Evolutionary conservation across 2,113 vertebrate species (phyloP).

Genomic region (Apodemus sylvaticus): DNA sequence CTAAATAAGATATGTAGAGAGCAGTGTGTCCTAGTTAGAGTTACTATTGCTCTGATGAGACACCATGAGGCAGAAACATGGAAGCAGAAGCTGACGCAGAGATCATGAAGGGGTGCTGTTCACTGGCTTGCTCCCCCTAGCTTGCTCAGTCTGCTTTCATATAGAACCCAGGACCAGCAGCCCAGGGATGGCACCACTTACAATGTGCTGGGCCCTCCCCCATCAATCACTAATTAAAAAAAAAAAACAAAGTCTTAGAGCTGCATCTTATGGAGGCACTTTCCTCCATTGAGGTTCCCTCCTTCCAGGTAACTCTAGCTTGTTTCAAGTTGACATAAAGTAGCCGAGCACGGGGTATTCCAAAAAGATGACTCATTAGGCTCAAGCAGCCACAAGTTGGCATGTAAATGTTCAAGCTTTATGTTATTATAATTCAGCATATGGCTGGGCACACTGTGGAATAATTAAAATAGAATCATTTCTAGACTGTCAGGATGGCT

Average conservation of each 20-base stretch:
- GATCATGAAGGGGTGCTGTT: not conserved
- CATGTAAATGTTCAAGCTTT: slow-evolving; percentile 67
- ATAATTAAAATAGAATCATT: slow-evolving; percentile 50
- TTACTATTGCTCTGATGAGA: not conserved
- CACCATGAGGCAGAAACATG: not conserved
- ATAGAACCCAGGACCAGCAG: not conserved
- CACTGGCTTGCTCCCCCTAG: not conserved
- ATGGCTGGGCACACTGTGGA: slow-evolving; percentile 53
- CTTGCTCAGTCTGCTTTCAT: not conserved
- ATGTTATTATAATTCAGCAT: slow-evolving; percentile 61
- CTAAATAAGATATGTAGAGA: not conserved
- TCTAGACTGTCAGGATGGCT: slow-evolving; percentile 47
- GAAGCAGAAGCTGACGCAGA: not conserved
- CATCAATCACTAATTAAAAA: not conserved
- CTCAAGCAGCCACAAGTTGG: slow-evolving; percentile 58
- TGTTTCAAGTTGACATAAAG: not conserved
- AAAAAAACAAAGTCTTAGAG: not conserved
- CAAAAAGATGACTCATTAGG: slow-evolving; percentile 48
- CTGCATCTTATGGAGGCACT: not conserved
- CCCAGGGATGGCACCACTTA: not conserved
- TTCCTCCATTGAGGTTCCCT: not conserved
- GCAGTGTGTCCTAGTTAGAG: not conserved
- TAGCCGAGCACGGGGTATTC: not conserved
- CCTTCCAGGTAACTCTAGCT: not conserved
- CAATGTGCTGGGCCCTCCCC: not conserved